Conservation (phyloP, 64 coral and sea anemone species). For the Montipora sp. region DNA sequence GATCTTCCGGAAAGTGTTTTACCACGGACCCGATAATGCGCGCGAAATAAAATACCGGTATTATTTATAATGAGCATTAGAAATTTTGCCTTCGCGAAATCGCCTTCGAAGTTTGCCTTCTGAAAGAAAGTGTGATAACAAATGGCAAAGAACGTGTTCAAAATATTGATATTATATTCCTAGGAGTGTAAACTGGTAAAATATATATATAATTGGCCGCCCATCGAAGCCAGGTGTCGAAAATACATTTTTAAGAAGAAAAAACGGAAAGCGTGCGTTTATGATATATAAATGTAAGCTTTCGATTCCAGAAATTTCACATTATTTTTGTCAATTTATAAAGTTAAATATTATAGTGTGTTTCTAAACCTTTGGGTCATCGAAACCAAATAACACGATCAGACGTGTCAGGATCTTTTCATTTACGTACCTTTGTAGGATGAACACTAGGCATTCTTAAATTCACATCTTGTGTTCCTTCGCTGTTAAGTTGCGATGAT, state of each 20-base stretch:
- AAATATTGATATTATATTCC: neutral
- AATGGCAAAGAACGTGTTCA: conserved; percentile 3
- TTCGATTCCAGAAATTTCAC: neutral
- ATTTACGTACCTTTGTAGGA: conserved; percentile 46
- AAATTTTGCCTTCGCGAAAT: no score
- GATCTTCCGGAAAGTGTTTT: no score
- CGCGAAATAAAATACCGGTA: no score
- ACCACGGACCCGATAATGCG: no score
- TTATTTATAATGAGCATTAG: no score
- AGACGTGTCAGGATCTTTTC: neutral
- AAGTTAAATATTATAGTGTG: neutral
- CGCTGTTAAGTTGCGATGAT: neutral
- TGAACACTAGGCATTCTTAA: conserved; percentile 64
- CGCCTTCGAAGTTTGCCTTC: neutral
- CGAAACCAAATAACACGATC: neutral
- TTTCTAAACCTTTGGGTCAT: neutral
- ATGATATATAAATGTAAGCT: neutral
- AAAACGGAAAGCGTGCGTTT: neutral
- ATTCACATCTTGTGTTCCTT: conserved; percentile 18
- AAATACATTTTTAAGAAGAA: neutral
- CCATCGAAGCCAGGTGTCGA: conserved; percentile 15
- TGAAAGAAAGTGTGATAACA: neutral
- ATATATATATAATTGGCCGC: conserved; percentile 34
- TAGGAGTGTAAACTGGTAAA: neutral
- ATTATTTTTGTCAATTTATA: neutral